These are phyloP conservation scores for Blastobasis adustella DNA, from an alignment of 2,888 invertebrate species.

Conservation along the genomic window DNA sequence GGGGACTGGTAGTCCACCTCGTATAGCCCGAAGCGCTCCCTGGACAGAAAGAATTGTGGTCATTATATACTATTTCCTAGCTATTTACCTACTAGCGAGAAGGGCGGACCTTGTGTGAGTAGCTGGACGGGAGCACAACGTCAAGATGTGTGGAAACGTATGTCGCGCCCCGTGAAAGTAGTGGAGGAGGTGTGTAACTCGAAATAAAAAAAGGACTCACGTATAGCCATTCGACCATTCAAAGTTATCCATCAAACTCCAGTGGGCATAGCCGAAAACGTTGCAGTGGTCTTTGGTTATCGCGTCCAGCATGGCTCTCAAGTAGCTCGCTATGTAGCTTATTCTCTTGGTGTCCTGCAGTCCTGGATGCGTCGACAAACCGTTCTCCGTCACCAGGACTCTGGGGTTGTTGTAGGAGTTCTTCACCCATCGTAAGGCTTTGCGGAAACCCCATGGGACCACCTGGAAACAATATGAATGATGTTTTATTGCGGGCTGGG, in stretches of 20 bases:
- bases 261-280: conserved; percentile 81
- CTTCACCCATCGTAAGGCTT: conserved; percentile 77
- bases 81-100: too few relatives aligned
- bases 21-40: conserved; percentile 80
- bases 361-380: conserved; percentile 63
- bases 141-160: too few relatives aligned
- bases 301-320: conserved; percentile 59
- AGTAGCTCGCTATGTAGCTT: conserved; percentile 66
- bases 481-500: too few relatives aligned
- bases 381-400: conserved; percentile 77
- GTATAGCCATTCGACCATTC: conserved; percentile 86
- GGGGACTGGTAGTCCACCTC: conserved; percentile 78
- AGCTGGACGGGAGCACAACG: too few relatives aligned
- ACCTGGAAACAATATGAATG: conserved; percentile 45
- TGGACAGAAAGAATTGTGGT: conserved; percentile 32
- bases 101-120: too few relatives aligned
- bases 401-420: conserved; percentile 73
- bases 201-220: conserved; percentile 41
- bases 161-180: too few relatives aligned
- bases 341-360: conserved; percentile 64
- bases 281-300: conserved; percentile 72
- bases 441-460: conserved; percentile 79
- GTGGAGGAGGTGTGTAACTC: too few relatives aligned
- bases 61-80: too few relatives aligned
- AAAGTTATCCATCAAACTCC: conserved; percentile 88